A percentile compares a stretch with the other conserved stretches of the same genome.
These are phyloP conservation scores for Cryptoblepharus egeriae DNA, from an alignment of 2,797 vertebrate species.

Conservation along the genomic window DNA sequence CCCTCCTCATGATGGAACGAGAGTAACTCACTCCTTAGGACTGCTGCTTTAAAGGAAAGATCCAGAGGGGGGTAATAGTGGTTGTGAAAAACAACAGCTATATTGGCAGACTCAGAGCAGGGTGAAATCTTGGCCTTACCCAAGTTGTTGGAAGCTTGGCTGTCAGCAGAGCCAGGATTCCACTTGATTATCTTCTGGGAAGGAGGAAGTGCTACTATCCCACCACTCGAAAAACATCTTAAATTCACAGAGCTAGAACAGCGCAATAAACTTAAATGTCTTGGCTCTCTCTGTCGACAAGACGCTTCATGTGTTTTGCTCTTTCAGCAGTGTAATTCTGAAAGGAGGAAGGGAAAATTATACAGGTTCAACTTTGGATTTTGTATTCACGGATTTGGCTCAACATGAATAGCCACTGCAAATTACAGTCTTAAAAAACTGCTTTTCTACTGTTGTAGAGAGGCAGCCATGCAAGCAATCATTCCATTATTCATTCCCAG, in stretches of 20 bases:
- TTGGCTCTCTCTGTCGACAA: not conserved
- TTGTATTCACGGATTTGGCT: too few relatives aligned
- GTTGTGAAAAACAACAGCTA: not conserved
- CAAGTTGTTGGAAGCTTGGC: slow-evolving; percentile 23
- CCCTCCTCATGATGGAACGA: slow-evolving; percentile 47
- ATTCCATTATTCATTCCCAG: too few relatives aligned
- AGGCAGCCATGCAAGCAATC: too few relatives aligned
- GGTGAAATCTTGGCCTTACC: slow-evolving; percentile 19
- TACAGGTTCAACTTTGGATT: too few relatives aligned
- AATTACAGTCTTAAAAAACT: too few relatives aligned
- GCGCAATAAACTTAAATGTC: not conserved
- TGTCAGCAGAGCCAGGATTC: slow-evolving; percentile 9
- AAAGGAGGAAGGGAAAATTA: not conserved
- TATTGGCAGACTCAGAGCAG: slow-evolving; percentile 35
- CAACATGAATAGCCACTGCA: too few relatives aligned
- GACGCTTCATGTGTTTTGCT: not conserved
- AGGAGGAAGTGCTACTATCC: not conserved
- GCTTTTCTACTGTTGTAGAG: too few relatives aligned
- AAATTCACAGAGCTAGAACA: not conserved
- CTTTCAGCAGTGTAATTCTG: not conserved
- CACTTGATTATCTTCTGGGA: not conserved
- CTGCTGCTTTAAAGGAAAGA: slow-evolving; percentile 16
- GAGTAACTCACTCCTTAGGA: slow-evolving; percentile 44
- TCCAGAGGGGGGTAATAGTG: not conserved
- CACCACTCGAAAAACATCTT: not conserved